phyloP scores from a whole-genome alignment of 2,888 invertebrate genomes.

The Scaeva pyrastri region DNA sequence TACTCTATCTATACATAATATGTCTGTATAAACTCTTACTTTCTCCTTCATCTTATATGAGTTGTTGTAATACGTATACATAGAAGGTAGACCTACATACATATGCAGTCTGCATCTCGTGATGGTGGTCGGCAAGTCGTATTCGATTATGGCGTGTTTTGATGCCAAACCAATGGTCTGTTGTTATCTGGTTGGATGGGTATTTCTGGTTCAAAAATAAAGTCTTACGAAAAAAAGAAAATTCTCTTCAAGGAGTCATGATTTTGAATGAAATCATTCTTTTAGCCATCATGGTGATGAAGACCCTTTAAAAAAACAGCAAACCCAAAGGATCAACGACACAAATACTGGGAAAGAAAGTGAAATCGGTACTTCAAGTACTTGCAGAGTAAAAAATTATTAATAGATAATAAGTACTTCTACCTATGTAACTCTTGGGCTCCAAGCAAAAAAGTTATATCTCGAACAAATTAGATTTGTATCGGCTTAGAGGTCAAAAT shows the following conservation, averaged over 20 bases:
- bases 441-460: slow-evolving; percentile 13
- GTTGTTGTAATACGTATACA: not conserved
- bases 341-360: slow-evolving; percentile 68
- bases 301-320: not conserved
- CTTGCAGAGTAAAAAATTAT: not conserved
- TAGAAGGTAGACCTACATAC: too few species aligned
- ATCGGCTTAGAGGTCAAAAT: slow-evolving; percentile 44
- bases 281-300: slow-evolving; percentile 3
- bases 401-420: not conserved
- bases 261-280: slow-evolving; percentile 65
- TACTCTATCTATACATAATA: not conserved
- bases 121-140: slow-evolving; percentile 9
- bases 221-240: slow-evolving; percentile 24
- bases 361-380: slow-evolving; percentile 68
- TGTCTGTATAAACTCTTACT: slow-evolving; percentile 54
- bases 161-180: slow-evolving; percentile 71
- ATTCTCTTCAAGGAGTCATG: slow-evolving; percentile 47
- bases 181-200: slow-evolving; percentile 70
- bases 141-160: slow-evolving; percentile 71
- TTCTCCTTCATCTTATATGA: slow-evolving; percentile 56
- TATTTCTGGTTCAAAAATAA: slow-evolving; percentile 18
- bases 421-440: slow-evolving; percentile 3
- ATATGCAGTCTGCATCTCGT: not conserved
- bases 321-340: slow-evolving; percentile 43
- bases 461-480: slow-evolving; percentile 33